Evolutionary conservation across 2,797 vertebrate species (phyloP).

Genomic region (Sciurus carolinensis): DNA sequence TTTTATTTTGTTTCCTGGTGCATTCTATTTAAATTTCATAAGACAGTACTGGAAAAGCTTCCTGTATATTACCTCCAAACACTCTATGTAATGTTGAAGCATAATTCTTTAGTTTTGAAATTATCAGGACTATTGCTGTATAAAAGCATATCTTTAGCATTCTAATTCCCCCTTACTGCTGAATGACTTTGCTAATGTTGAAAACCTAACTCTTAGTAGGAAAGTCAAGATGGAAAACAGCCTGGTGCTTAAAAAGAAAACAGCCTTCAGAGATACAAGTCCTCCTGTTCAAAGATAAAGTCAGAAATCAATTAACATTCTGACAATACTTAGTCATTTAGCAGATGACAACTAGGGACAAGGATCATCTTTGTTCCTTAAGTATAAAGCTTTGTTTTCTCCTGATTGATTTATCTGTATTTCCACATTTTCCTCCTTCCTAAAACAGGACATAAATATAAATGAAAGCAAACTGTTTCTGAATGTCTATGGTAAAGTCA

Average conservation of each 20-base stretch:
- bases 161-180: background rate
- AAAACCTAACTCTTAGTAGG: background rate
- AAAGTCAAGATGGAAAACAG: conserved; percentile 25
- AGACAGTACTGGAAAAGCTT: background rate
- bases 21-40: background rate
- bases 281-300: background rate
- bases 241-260: background rate
- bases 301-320: background rate
- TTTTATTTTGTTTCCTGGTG: background rate
- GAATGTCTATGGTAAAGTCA: background rate
- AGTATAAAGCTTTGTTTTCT: conserved; percentile 34
- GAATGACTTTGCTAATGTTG: conserved; percentile 21
- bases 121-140: background rate
- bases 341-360: background rate
- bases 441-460: background rate
- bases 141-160: conserved; percentile 28
- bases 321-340: background rate
- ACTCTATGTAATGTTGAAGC: background rate
- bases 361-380: background rate
- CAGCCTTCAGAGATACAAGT: background rate
- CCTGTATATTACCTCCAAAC: background rate
- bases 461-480: background rate
- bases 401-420: background rate
- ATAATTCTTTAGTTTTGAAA: conserved; percentile 21
- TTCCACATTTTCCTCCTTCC: background rate